phyloP scores from a whole-genome alignment of 2,888 invertebrate species.

The Ormyrus rosae region DNA sequence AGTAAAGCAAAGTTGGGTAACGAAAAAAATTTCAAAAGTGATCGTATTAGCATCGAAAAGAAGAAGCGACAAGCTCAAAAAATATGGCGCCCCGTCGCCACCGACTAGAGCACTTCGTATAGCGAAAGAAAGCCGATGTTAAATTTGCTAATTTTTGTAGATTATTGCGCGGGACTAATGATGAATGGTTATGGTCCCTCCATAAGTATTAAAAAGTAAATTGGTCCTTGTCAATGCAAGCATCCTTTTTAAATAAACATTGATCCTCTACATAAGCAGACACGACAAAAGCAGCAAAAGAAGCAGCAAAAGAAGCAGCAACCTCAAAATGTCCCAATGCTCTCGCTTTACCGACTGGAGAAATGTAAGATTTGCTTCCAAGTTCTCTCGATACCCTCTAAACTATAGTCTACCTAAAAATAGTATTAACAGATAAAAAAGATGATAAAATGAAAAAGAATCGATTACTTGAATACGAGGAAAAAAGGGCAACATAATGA shows the following conservation, averaged over 20 bases:
- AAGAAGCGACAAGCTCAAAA: conserved; percentile 21
- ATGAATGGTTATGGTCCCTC: conserved; percentile 19
- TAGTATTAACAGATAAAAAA: conserved; percentile 70
- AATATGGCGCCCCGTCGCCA: conserved; percentile 33
- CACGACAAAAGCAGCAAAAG: conserved; percentile 21
- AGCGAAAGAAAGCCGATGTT: conserved; percentile 44
- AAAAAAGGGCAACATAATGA: conserved; percentile 49
- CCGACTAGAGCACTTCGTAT: conserved; percentile 36
- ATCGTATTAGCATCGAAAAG: conserved; percentile 45
- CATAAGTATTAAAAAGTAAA: conserved; percentile 45
- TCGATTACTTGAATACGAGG: conserved; percentile 68
- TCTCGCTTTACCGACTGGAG: conserved; percentile 59
- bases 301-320: background rate
- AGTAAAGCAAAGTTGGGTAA: conserved; percentile 46
- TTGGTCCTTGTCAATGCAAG: conserved; percentile 56
- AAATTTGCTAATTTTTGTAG: conserved; percentile 56
- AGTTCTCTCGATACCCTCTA: conserved; percentile 72
- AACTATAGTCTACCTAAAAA: conserved; percentile 74
- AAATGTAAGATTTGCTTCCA: conserved; percentile 73
- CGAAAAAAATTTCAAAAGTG: conserved; percentile 46
- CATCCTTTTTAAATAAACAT: conserved; percentile 51
- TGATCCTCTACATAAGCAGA: conserved; percentile 54
- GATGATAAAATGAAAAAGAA: conserved; percentile 59
- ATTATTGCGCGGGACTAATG: conserved; percentile 45
- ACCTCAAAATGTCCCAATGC: conserved; percentile 54